Conservation (phyloP, 1,140 invertebrate genomes). For the Lasaia peninsularis region DNA sequence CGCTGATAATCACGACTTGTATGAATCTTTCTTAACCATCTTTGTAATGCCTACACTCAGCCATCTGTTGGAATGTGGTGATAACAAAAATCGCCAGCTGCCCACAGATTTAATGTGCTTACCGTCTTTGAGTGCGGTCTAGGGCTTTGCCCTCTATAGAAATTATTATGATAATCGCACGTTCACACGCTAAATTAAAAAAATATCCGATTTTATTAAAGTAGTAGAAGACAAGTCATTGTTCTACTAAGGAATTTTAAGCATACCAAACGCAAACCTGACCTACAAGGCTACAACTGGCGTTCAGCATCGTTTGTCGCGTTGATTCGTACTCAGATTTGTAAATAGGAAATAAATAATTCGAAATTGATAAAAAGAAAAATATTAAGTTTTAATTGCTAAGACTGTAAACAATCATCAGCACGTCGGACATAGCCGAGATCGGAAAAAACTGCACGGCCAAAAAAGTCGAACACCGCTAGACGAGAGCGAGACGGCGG, state of each 20-base stretch:
- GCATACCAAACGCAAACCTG: not conserved
- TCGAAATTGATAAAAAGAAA: not conserved
- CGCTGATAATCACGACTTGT: no score
- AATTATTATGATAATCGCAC: no score
- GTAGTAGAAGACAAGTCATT: not conserved
- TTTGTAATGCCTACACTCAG: no score
- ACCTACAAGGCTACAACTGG: constrained; percentile 21
- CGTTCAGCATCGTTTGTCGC: constrained; percentile 10
- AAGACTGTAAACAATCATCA: constrained; percentile 53
- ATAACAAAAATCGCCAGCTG: no score
- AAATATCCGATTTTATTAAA: no score
- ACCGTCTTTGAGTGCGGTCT: no score
- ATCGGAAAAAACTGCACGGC: constrained; percentile 64
- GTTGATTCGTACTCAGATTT: not conserved
- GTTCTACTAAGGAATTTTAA: not conserved
- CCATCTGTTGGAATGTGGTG: no score
- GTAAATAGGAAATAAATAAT: constrained; percentile 28
- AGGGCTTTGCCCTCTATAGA: no score
- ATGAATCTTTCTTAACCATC: no score
- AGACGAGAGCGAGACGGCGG: constrained; percentile 49
- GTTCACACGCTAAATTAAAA: no score
- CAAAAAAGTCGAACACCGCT: constrained; percentile 74
- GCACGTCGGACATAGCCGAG: constrained; percentile 55
- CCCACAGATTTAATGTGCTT: no score
- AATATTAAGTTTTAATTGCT: constrained; percentile 23